A percentile compares a stretch with the other conserved stretches of the same genome.
Evolutionary conservation across 2,113 vertebrate species (phyloP).

Genomic region (Crotalus viridis): DNA sequence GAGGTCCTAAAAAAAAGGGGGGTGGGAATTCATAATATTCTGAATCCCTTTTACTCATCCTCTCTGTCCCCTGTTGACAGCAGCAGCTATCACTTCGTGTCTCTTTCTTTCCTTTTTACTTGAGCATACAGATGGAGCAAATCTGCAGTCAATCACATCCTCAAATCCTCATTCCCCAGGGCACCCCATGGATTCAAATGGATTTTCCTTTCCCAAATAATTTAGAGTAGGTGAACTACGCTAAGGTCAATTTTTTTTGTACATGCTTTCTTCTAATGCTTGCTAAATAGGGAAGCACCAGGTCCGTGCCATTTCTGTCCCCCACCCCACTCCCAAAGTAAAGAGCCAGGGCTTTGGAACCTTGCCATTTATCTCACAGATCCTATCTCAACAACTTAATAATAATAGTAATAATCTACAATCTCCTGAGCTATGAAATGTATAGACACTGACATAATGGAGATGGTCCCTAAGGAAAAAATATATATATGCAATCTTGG

Average conservation of each 20-base stretch:
- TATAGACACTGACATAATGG: not conserved
- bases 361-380: not conserved
- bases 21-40: not conserved
- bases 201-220: not conserved
- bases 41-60: not conserved
- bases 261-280: not conserved
- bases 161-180: not conserved
- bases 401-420: too few species aligned
- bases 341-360: not conserved
- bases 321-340: not conserved
- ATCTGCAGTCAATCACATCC: not conserved
- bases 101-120: not conserved
- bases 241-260: not conserved
- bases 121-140: not conserved
- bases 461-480: not conserved
- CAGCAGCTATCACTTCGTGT: not conserved
- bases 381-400: not conserved
- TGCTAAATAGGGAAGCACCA: not conserved
- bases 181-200: not conserved
- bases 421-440: not conserved
- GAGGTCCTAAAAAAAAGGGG: too few species aligned
- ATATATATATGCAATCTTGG: not conserved
- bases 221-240: not conserved
- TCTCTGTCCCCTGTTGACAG: not conserved
- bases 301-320: not conserved